Base-by-base conservation (phyloP, 2,888 invertebrate species). In the Blastobasis lacticolella region DNA sequence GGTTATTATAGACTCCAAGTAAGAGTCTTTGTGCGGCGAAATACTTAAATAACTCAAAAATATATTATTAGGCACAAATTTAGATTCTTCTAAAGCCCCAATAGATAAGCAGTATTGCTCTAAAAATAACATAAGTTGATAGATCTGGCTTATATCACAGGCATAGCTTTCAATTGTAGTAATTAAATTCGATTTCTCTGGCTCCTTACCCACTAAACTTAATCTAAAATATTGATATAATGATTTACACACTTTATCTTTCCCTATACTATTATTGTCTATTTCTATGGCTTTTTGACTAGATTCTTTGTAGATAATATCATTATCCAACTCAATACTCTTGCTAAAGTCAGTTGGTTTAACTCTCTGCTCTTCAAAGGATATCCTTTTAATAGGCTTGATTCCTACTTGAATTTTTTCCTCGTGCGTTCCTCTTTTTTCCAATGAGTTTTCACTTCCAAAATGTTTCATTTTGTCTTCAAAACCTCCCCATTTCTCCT, bases 401-500 rank as follows among this genome's bases (percentile, higher is more conserved):
- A 23, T 23, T 23, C 23, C 23, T 23, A 23, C 23, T 23, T 3
- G 23, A 2, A 23, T 23, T 23, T 23, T 23, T 23, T 23, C 23
- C 23, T 23, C 23, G 3, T 23, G 23, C 3, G 23, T 23, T 23
- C 23, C 23, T 23, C 23, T 23, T 23, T 23, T 23, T 23, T 23
- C 23, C 23, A 23, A 23, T 23, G 23, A 23, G 23, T 79, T 85
- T 46, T 85, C 84, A 50, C 64, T 59, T 40, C 80, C 75, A 1
- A 84, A 64, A 60, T 82, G 73, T 68, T 87, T 88, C 74, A 88
- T 81, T 75, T 81, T 85, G 1, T 72, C 89, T 71, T 89, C 90
- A 46, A 89, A 79, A 50, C 78, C 83, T 36, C 83, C 88, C 89
- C 90, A 90, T 69, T 89, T 90, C 58, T 90, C 88, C 70, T 82